A percentile compares a stretch with the other conserved stretches of the same genome.
Conservation (phyloP, 2,113 vertebrate genomes). For the Sinocyclocheilus grahami region DNA sequence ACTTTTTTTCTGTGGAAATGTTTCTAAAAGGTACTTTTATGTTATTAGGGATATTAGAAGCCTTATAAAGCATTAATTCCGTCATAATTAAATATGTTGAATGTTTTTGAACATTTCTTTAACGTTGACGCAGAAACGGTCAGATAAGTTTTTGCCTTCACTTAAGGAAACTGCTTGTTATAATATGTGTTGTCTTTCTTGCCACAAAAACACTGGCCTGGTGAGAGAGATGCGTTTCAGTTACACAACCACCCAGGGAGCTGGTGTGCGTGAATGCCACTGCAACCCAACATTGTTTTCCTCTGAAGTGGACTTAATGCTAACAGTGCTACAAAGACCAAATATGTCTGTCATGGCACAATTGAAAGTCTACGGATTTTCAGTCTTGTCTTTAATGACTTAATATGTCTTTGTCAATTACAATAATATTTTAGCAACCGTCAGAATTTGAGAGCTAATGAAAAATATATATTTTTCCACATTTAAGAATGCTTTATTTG, state of each 20-base stretch:
- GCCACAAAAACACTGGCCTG: background rate
- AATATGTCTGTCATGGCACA: background rate
- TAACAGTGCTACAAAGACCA: background rate
- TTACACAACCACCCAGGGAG: background rate
- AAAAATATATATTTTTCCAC: background rate
- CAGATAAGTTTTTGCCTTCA: background rate
- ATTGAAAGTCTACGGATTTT: background rate
- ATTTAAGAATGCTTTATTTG: background rate
- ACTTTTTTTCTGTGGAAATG: background rate
- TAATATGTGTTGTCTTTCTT: conserved; percentile 1
- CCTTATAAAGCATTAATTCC: no score
- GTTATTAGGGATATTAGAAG: background rate
- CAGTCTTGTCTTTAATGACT: background rate
- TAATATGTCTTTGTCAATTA: background rate
- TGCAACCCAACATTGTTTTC: conserved; percentile 5
- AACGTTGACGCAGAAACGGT: background rate
- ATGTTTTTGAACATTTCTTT: background rate
- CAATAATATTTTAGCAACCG: background rate
- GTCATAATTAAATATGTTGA: background rate
- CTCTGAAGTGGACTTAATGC: background rate
- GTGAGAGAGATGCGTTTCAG: conserved; percentile 9
- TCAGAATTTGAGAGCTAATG: background rate
- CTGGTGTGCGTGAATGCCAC: conserved; percentile 5
- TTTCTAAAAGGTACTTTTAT: background rate
- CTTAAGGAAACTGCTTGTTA: background rate